phyloP scores from a whole-genome alignment of 2,797 vertebrate species.

The Stomatorhinus walkeri region DNA sequence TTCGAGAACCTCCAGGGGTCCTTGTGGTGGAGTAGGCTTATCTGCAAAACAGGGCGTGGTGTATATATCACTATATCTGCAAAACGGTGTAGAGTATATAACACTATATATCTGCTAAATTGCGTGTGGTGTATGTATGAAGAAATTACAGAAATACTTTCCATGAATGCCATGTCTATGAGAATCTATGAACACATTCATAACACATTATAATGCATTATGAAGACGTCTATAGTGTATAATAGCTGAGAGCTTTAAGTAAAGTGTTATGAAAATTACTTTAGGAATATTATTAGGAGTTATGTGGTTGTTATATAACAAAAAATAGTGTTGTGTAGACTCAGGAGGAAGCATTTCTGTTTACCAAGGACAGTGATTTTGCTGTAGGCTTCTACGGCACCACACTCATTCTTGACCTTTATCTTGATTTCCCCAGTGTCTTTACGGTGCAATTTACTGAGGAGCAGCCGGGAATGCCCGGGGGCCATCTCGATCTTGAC shows the following conservation, averaged over 20 bases:
- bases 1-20: constrained; percentile 75
- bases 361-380: constrained; percentile 72
- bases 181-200: neutral
- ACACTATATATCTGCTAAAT: neutral
- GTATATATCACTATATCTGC: too few species aligned
- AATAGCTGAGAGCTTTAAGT: neutral
- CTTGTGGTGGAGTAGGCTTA: constrained; percentile 76
- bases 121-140: neutral
- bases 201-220: neutral
- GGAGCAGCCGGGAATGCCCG: constrained; percentile 52
- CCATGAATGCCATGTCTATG: neutral
- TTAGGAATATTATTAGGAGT: neutral
- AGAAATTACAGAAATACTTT: neutral
- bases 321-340: neutral
- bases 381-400: constrained; percentile 56
- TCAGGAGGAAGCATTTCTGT: constrained; percentile 30
- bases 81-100: too few species aligned
- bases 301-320: neutral
- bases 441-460: constrained; percentile 67
- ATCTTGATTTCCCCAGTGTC: constrained; percentile 76
- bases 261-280: neutral
- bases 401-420: constrained; percentile 78
- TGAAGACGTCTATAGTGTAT: neutral
- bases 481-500: constrained; percentile 63
- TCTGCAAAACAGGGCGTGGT: constrained; percentile 52